phyloP scores from a whole-genome alignment of 2,797 vertebrate genomes.

The Heteromormyrus szaboi region DNA sequence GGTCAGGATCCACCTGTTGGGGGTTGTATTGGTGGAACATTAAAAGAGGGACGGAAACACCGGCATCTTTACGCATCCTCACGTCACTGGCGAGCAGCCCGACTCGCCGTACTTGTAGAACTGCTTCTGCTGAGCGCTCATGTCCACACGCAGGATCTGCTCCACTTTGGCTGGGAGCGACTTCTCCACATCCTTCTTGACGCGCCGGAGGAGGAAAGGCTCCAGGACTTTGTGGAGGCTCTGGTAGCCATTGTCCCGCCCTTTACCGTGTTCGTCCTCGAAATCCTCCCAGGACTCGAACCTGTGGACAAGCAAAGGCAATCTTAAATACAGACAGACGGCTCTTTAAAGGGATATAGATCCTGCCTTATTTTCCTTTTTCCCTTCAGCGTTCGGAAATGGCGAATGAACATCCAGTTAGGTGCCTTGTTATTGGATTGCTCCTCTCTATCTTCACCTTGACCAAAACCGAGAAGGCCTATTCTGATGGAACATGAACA shows the following conservation, averaged over 20 bases:
- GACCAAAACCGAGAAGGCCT: not conserved
- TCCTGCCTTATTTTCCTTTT: not conserved
- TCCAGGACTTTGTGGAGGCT: slow-evolving; percentile 97
- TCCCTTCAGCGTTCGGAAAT: not conserved
- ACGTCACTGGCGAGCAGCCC: not conserved
- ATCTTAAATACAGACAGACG: not conserved
- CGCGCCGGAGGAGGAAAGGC: slow-evolving; percentile 89
- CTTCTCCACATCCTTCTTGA: slow-evolving; percentile 98
- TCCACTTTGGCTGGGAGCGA: slow-evolving; percentile 98
- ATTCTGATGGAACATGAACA: not conserved
- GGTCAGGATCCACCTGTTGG: slow-evolving; percentile 92
- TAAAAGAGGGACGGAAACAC: not conserved
- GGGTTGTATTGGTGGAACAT: not conserved
- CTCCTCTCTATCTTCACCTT: not conserved
- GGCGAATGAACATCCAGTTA: not conserved
- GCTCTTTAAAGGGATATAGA: not conserved
- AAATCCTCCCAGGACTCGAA: slow-evolving; percentile 97
- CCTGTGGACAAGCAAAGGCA: slow-evolving; percentile 47
- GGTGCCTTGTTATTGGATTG: not conserved
- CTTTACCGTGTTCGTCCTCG: slow-evolving; percentile 90
- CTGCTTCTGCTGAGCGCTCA: slow-evolving; percentile 94
- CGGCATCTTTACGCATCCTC: not conserved
- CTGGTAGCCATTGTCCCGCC: slow-evolving; percentile 92
- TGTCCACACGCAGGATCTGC: slow-evolving; percentile 95
- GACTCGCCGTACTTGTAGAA: slow-evolving; percentile 81